These are phyloP conservation scores for Stegana nigrithorax DNA, from an alignment of 2,888 invertebrate species.

Conservation along the genomic window DNA sequence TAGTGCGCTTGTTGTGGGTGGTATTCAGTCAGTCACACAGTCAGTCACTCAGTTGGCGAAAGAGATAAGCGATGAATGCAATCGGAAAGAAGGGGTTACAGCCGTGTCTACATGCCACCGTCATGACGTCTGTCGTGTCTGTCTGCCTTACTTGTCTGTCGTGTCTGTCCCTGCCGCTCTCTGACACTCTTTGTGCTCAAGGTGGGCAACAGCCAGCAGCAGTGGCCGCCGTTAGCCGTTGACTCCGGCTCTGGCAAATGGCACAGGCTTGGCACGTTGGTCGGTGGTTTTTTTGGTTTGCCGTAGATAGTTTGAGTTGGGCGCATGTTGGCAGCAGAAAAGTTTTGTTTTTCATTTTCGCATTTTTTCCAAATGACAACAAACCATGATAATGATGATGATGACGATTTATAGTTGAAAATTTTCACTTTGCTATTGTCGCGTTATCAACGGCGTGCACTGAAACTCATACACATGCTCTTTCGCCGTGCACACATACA, in stretches of 20 bases:
- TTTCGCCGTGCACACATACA: too few species aligned
- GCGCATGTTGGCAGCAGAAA: too few species aligned
- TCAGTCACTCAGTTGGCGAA: constrained; percentile 49
- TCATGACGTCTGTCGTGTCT: too few species aligned
- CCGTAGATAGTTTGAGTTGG: too few species aligned
- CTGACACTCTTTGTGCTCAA: too few species aligned
- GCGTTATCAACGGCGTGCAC: constrained; percentile 17
- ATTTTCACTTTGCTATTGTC: constrained; percentile 50
- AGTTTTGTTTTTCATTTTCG: constrained; percentile 7
- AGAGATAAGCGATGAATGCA: constrained; percentile 36
- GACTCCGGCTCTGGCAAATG: too few species aligned
- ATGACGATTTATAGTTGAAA: constrained; percentile 36
- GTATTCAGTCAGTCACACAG: not conserved
- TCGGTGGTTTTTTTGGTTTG: too few species aligned
- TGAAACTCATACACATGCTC: constrained; percentile 22
- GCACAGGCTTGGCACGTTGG: too few species aligned
- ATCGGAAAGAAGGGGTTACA: constrained; percentile 13
- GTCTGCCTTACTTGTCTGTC: not conserved
- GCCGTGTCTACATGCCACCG: too few species aligned
- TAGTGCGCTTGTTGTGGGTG: not conserved
- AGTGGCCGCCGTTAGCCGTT: too few species aligned
- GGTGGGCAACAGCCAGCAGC: too few species aligned
- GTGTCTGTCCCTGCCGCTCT: not conserved
- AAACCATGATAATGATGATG: constrained; percentile 28
- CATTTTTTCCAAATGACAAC: constrained; percentile 19